A percentile compares a stretch with the other conserved stretches of the same genome.
These are phyloP conservation scores for Isurus oxyrinchus DNA, from an alignment of 2,113 vertebrate species.

Conservation along the genomic window DNA sequence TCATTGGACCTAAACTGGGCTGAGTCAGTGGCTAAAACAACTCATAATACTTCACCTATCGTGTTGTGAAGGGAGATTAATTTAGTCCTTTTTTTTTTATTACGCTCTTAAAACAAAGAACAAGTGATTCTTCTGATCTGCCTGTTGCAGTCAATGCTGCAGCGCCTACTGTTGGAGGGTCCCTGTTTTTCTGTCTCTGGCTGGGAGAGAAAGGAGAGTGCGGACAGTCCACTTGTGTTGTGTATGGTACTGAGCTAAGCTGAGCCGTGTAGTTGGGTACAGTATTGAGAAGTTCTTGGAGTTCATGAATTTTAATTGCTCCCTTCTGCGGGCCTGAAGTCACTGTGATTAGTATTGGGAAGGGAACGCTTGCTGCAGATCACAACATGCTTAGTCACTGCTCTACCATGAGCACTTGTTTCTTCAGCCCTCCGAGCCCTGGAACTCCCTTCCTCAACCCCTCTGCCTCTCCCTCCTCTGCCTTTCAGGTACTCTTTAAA, in stretches of 20 bases:
- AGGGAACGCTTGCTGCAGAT: no score
- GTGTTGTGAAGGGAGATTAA: background rate
- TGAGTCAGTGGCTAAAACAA: background rate
- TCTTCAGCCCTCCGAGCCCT: no score
- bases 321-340: no score
- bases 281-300: background rate
- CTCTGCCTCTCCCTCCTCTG: no score
- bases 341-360: no score
- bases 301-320: no score
- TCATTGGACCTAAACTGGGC: background rate
- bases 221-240: background rate
- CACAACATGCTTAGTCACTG: no score
- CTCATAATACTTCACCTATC: background rate
- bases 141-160: background rate
- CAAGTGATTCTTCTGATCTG: background rate
- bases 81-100: background rate
- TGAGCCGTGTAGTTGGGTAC: background rate
- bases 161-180: background rate
- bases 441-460: no score
- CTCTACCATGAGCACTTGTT: no score
- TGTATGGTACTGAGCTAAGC: background rate
- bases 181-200: no score
- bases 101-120: background rate
- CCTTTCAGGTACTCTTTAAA: no score
- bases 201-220: background rate